Base-by-base conservation (phyloP, 2,113 vertebrate species). In the Festucalex cinctus region DNA sequence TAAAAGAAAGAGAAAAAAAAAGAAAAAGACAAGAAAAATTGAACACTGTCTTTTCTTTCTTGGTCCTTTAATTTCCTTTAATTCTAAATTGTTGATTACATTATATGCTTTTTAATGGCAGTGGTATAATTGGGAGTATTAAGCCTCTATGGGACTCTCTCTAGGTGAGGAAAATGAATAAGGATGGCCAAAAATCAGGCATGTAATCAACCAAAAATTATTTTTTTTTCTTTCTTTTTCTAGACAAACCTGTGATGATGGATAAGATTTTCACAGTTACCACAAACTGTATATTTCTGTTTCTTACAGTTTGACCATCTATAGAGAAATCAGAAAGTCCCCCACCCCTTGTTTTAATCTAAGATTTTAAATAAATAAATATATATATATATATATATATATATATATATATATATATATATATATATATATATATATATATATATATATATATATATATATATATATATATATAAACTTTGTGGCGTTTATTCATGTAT, bases 181-280 rank as follows among this genome's bases (percentile, higher is more conserved):
- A 83, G 85, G 88, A 88, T 86, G 86, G 86, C 84, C 81, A 81
- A 79, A 20, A 48, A 69, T 74, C 69, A 44, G 61, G 69, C 76
- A 71, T 76, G 48, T 82, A 71, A 78, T 71, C 65, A 13, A 85
- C 85, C 82, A 83, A 78, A 79, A 83, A 85, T 60, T 69, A 70
- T 78, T 69, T 81, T 85, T 83, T 83, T n/a, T n/a, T n/a, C n/a
- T n/a, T n/a, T n/a, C n/a, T n/a, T n/a, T n/a, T n/a, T n/a, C n/a
- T n/a, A n/a, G n/a, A n/a, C n/a, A n/a, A n/a, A n/a, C n/a, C n/a
- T n/a, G 85, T 87, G 87, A 86, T n/a, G n/a, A n/a, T n/a, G n/a
- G 87, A 89, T 75, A 19, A 48, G 19, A n/a, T 20, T 83, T 89
- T 89, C 85, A 87, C 87, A 87, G 75, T 70, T 84, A 73, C 71